Conservation (phyloP, 2,797 vertebrate genomes). For the Pantherophis alleghaniensis region DNA sequence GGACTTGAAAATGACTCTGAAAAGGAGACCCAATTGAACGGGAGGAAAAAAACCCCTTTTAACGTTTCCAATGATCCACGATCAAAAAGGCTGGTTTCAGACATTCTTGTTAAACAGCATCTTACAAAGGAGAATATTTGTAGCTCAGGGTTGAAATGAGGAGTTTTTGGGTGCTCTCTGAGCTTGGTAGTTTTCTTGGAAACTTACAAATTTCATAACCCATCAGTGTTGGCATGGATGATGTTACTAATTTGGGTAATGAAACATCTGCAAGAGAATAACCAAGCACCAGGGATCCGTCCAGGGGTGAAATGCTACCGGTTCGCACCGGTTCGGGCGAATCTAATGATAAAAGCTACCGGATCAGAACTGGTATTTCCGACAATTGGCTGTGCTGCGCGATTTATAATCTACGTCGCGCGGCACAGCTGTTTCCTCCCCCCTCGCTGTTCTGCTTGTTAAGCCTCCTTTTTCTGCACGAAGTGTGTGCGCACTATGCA, state of each 20-base stretch:
- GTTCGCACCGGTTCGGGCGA: too few relatives aligned
- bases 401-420: too few relatives aligned
- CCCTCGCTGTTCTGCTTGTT: too few relatives aligned
- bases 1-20: too few relatives aligned
- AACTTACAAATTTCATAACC: too few relatives aligned
- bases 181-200: background rate
- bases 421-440: too few relatives aligned
- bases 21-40: background rate
- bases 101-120: background rate
- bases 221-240: background rate
- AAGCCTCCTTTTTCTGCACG: too few relatives aligned
- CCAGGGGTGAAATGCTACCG: too few relatives aligned
- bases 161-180: background rate
- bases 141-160: background rate
- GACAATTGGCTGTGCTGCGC: too few relatives aligned
- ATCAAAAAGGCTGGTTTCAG: slow-evolving; percentile 23
- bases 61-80: background rate
- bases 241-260: background rate
- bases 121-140: background rate
- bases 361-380: too few relatives aligned
- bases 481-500: too few relatives aligned
- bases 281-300: background rate
- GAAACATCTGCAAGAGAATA: background rate
- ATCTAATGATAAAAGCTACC: too few relatives aligned
- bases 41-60: background rate